phyloP scores from a whole-genome alignment of 2,113 vertebrate genomes.

The Propithecus coquereli region DNA sequence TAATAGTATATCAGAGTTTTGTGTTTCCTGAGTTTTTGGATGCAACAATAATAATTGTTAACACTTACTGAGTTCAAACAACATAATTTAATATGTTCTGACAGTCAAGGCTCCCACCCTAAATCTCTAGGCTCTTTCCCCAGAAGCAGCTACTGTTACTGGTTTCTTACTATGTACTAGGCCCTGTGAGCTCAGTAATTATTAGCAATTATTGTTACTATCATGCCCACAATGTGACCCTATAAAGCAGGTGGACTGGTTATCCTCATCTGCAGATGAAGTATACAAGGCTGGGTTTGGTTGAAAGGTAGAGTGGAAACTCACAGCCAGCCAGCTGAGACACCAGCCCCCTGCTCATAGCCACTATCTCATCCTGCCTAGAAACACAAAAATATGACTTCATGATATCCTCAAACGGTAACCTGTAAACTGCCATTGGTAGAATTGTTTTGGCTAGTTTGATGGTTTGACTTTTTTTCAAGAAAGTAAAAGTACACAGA shows the following conservation, averaged over 20 bases:
- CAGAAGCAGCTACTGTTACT: background rate
- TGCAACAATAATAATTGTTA: background rate
- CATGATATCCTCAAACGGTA: background rate
- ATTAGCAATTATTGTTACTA: background rate
- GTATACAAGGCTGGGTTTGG: background rate
- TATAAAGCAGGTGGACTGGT: background rate
- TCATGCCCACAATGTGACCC: background rate
- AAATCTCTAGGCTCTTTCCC: background rate
- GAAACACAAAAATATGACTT: background rate
- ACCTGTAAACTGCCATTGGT: background rate
- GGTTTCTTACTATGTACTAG: background rate
- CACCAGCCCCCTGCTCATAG: background rate
- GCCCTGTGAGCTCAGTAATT: background rate
- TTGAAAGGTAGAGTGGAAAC: background rate
- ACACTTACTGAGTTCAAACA: background rate
- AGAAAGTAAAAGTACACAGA: background rate
- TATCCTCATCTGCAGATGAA: background rate
- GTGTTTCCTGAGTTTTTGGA: background rate
- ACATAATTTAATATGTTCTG: background rate
- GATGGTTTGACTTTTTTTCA: background rate
- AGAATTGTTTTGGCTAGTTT: conserved; percentile 8
- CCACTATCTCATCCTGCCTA: background rate
- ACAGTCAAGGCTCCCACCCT: background rate
- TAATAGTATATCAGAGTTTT: background rate
- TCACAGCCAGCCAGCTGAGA: background rate